These are phyloP conservation scores for Drosophila punjabiensis DNA, from an alignment of 1,140 invertebrate genomes.

Conservation along the genomic window DNA sequence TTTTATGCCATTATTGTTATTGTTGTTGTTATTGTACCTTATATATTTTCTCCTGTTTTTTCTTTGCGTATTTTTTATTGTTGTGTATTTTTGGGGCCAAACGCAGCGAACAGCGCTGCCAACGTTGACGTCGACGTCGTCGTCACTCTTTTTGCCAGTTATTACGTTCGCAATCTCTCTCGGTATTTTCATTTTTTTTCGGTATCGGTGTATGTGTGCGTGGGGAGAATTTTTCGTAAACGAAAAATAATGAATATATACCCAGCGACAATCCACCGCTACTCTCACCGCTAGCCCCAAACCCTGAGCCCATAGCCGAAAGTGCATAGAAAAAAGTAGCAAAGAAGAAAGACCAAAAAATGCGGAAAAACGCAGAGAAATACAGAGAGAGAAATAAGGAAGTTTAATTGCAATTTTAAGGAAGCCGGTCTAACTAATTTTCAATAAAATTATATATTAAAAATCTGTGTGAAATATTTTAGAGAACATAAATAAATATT, in stretches of 20 bases:
- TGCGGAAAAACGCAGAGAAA: constrained; percentile 29
- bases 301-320: constrained; percentile 32
- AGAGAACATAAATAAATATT: neutral
- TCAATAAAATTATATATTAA: fast-evolving
- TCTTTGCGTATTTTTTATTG: constrained; percentile 33
- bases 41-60: constrained; percentile 40
- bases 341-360: constrained; percentile 81
- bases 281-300: neutral
- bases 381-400: neutral
- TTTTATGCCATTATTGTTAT: constrained; percentile 42
- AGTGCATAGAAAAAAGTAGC: constrained; percentile 82
- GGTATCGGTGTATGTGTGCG: constrained; percentile 43
- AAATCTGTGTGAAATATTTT: neutral
- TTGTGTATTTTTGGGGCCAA: constrained; percentile 69
- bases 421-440: neutral
- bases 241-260: constrained; percentile 84
- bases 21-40: constrained; percentile 30
- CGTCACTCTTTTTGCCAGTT: constrained; percentile 77
- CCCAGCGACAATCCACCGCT: constrained; percentile 60
- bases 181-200: constrained; percentile 37
- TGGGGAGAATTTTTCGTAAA: constrained; percentile 81
- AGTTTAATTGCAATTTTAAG: too few species aligned
- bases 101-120: constrained; percentile 48
- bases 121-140: constrained; percentile 50
- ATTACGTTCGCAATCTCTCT: constrained; percentile 76